These are phyloP conservation scores for Eristalinus aeneus DNA, from an alignment of 2,888 invertebrate species.

Conservation along the genomic window DNA sequence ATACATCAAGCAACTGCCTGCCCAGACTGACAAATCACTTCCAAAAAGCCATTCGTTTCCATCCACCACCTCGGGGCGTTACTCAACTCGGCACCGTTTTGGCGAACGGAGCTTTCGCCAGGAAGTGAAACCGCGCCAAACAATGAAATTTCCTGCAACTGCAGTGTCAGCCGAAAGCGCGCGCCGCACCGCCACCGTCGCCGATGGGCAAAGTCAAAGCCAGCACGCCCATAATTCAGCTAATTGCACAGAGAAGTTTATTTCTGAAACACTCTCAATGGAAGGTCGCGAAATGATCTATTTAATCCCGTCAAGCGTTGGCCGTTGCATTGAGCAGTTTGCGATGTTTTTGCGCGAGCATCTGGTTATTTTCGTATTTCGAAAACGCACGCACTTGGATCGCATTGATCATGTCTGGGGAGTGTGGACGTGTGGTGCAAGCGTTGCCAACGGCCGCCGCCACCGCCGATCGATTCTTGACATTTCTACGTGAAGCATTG, in stretches of 20 bases:
- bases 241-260: slow-evolving; percentile 29
- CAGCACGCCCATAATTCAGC: background rate
- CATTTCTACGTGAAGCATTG: background rate
- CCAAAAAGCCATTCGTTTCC: background rate
- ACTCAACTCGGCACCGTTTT: background rate
- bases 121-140: slow-evolving; percentile 31
- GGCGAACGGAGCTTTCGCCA: slow-evolving; percentile 13
- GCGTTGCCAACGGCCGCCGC: background rate
- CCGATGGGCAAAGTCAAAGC: slow-evolving; percentile 15
- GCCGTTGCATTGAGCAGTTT: slow-evolving; percentile 38
- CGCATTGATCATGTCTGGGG: background rate
- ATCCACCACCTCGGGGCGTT: background rate
- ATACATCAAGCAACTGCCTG: background rate
- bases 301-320: slow-evolving; percentile 45
- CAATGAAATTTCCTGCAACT: slow-evolving; percentile 34
- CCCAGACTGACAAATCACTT: background rate
- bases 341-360: slow-evolving; percentile 10
- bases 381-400: slow-evolving; percentile 5
- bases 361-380: slow-evolving; percentile 24
- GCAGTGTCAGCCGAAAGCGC: slow-evolving; percentile 3
- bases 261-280: slow-evolving; percentile 60
- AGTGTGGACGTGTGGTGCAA: background rate
- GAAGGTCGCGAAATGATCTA: slow-evolving; percentile 62
- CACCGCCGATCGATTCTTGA: background rate
- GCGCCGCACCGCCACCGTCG: slow-evolving; percentile 3